phyloP scores from a whole-genome alignment of 2,113 vertebrate species.

The Apodemus speciosus region DNA sequence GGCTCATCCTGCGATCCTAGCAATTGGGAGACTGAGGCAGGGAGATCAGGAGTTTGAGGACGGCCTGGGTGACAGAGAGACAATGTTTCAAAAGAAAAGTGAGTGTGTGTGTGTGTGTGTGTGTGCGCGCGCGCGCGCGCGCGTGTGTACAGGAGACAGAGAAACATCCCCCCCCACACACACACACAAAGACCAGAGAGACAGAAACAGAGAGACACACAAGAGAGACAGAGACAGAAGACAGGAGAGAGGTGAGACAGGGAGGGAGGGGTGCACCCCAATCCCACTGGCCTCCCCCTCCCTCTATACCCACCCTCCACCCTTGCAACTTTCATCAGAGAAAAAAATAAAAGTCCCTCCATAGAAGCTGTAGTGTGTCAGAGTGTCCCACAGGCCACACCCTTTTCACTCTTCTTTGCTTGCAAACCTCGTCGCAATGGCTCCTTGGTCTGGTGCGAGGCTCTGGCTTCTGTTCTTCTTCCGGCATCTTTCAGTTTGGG shows the following conservation, averaged over 20 bases:
- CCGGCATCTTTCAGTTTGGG: not conserved
- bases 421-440: not conserved
- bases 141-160: not conserved
- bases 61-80: not conserved
- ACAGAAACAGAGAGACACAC: not conserved
- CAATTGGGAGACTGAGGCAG: not conserved
- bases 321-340: not conserved
- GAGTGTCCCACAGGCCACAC: not conserved
- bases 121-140: not conserved
- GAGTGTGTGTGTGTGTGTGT: not conserved
- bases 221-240: not conserved
- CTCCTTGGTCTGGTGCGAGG: not conserved
- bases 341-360: not conserved
- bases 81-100: not conserved
- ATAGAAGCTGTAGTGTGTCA: not conserved
- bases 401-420: not conserved
- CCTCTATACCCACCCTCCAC: too few relatives aligned
- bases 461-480: not conserved
- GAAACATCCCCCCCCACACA: too few relatives aligned
- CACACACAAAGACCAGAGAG: too few relatives aligned
- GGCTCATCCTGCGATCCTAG: not conserved
- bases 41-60: not conserved
- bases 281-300: not conserved
- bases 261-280: not conserved
- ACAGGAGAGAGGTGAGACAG: not conserved